Percentiles rank a stretch among this genome's conserved stretches.
phyloP scores from a whole-genome alignment of 2,797 vertebrate species.

The Liparis tanakae region DNA sequence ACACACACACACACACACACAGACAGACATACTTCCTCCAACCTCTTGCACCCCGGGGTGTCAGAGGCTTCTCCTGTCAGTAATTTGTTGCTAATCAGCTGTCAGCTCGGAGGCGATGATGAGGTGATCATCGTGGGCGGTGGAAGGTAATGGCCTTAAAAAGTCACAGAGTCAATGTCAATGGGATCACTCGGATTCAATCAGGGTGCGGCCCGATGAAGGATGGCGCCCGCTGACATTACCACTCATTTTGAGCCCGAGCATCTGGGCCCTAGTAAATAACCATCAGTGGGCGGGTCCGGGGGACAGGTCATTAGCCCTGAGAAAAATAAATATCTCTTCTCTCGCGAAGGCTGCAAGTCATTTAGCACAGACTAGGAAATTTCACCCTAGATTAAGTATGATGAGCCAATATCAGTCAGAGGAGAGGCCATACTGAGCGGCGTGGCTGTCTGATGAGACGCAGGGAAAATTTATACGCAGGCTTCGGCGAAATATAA shows the following conservation, averaged over 20 bases:
- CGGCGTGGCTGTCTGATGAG: constrained; percentile 83
- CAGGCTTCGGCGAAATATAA: constrained; percentile 87
- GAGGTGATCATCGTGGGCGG: constrained; percentile 91
- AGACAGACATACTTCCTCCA: constrained; percentile 2
- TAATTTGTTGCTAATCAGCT: constrained; percentile 99
- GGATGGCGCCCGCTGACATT: constrained; percentile 98
- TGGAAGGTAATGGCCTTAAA: constrained; percentile 98
- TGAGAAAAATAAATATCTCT: constrained; percentile 99
- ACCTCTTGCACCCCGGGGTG: constrained; percentile 61
- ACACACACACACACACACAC: constrained; percentile 36
- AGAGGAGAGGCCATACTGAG: constrained; percentile 91
- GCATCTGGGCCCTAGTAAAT: constrained; percentile 99
- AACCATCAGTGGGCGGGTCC: constrained; percentile 99
- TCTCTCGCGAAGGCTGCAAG: constrained; percentile 97
- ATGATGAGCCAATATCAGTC: constrained; percentile 99
- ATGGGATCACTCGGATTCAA: constrained; percentile 98
- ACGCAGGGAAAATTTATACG: constrained; percentile 90
- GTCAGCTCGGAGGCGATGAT: constrained; percentile 92
- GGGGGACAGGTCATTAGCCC: constrained; percentile 99
- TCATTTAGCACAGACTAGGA: constrained; percentile 99
- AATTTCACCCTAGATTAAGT: constrained; percentile 99
- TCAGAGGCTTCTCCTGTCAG: constrained; percentile 86
- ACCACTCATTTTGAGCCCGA: constrained; percentile 99
- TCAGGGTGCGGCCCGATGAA: constrained; percentile 90
- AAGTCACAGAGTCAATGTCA: constrained; percentile 99